These are phyloP conservation scores for Pilophorus perplexus DNA, from an alignment of 2,888 invertebrate genomes.

Conservation along the genomic window DNA sequence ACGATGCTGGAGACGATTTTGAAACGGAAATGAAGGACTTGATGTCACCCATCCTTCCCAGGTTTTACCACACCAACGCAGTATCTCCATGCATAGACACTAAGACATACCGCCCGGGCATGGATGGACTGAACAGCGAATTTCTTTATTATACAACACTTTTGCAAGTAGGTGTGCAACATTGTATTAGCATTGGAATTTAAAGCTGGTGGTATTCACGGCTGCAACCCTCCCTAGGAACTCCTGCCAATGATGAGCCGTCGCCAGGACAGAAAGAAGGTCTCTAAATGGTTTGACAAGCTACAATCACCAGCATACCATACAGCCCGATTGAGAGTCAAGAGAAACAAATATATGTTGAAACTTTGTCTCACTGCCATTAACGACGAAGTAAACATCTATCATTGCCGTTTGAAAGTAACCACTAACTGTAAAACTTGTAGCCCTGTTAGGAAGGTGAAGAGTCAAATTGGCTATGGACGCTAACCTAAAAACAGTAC, in stretches of 20 bases:
- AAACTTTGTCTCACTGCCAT: constrained; percentile 27
- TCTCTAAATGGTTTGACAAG: constrained; percentile 30
- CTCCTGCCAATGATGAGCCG: constrained; percentile 24
- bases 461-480: too few relatives aligned
- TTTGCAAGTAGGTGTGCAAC: background rate
- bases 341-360: constrained; percentile 36
- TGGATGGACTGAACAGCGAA: constrained; percentile 32
- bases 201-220: background rate
- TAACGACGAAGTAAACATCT: constrained; percentile 26
- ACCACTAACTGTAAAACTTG: too few relatives aligned
- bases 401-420: too few relatives aligned
- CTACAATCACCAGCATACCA: constrained; percentile 31
- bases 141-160: constrained; percentile 32
- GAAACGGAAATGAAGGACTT: constrained; percentile 21
- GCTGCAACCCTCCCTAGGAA: background rate
- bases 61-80: constrained; percentile 21
- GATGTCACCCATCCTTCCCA: constrained; percentile 14
- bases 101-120: constrained; percentile 15
- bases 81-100: background rate
- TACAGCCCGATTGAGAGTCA: constrained; percentile 17
- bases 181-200: background rate
- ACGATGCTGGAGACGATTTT: constrained; percentile 16
- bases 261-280: constrained; percentile 16
- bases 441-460: too few relatives aligned
- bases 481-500: too few relatives aligned